Evolutionary conservation across 1,140 invertebrate genomes (phyloP).

Genomic region (Euwallacea similis): DNA sequence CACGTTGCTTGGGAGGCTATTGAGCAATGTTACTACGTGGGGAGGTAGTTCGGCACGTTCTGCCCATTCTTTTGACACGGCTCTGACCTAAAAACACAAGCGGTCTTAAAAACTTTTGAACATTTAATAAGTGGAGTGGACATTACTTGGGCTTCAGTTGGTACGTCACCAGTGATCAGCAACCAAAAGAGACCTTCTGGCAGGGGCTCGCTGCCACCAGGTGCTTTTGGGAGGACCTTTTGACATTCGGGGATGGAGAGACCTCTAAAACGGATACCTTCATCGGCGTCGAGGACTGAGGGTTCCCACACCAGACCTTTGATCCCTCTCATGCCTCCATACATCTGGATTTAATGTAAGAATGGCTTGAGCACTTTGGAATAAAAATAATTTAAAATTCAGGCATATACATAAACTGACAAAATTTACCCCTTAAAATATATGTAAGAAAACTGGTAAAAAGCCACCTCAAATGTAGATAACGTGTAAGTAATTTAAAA

Average conservation of each 20-base stretch:
- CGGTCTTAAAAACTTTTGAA: slow-evolving; percentile 16
- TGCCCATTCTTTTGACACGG: slow-evolving; percentile 84
- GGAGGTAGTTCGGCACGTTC: slow-evolving; percentile 76
- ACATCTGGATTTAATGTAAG: slow-evolving; percentile 64
- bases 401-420: no score
- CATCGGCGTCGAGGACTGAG: slow-evolving; percentile 85
- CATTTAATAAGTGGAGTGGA: neutral
- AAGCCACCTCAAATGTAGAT: no score
- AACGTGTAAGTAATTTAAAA: no score
- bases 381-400: no score
- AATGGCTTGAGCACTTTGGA: no score
- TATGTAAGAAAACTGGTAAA: no score
- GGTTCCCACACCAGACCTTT: slow-evolving; percentile 88
- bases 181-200: slow-evolving; percentile 92
- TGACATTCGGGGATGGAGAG: slow-evolving; percentile 91
- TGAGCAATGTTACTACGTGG: slow-evolving; percentile 87
- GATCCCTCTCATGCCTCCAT: slow-evolving; percentile 91
- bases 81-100: slow-evolving; percentile 57
- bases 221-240: slow-evolving; percentile 79
- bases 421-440: no score
- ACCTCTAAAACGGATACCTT: slow-evolving; percentile 87
- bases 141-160: slow-evolving; percentile 69
- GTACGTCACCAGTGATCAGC: slow-evolving; percentile 82
- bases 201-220: slow-evolving; percentile 77
- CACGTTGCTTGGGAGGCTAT: slow-evolving; percentile 79